A percentile compares a stretch with the other conserved stretches of the same genome.
Evolutionary conservation across 2,113 vertebrate genomes (phyloP).

Genomic region (Ptychochromis oligacanthus): DNA sequence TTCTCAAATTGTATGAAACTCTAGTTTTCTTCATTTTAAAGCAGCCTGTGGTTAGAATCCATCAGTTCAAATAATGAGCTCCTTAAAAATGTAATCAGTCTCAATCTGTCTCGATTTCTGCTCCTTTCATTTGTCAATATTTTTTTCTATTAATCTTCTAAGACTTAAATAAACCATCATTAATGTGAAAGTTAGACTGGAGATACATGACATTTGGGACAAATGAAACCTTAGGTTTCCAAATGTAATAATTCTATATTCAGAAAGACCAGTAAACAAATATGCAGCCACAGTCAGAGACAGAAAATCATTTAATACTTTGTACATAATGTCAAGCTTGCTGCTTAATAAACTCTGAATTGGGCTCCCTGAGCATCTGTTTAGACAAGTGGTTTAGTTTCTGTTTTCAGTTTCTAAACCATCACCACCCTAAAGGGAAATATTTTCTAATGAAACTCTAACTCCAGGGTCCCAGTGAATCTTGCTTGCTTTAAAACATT

Average conservation of each 20-base stretch:
- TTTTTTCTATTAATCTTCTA: conserved; percentile 59
- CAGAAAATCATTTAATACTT: conserved; percentile 18
- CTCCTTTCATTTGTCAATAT: conserved; percentile 49
- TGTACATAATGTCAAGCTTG: conserved; percentile 37
- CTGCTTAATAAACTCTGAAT: conserved; percentile 47
- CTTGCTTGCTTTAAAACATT: conserved; percentile 6
- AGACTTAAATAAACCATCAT: conserved; percentile 53
- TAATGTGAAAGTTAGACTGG: conserved; percentile 52
- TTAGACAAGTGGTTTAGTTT: conserved; percentile 32
- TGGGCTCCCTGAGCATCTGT: conserved; percentile 32
- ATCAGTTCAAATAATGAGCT: conserved; percentile 60
- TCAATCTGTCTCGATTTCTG: conserved; percentile 25
- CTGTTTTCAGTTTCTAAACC: conserved; percentile 33
- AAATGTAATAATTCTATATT: conserved; percentile 41
- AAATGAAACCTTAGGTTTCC: conserved; percentile 54
- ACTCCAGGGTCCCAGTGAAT: neutral
- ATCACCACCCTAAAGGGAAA: conserved; percentile 27
- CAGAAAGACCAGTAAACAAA: conserved; percentile 11
- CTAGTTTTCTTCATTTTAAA: conserved; percentile 22
- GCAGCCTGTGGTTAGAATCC: conserved; percentile 41
- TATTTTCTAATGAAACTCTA: conserved; percentile 40
- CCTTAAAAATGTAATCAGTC: conserved; percentile 23
- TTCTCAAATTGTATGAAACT: conserved; percentile 21
- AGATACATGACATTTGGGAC: conserved; percentile 57
- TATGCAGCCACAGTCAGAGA: neutral